phyloP scores from a whole-genome alignment of 2,888 invertebrate genomes.

The Agriopis aurantiaria region DNA sequence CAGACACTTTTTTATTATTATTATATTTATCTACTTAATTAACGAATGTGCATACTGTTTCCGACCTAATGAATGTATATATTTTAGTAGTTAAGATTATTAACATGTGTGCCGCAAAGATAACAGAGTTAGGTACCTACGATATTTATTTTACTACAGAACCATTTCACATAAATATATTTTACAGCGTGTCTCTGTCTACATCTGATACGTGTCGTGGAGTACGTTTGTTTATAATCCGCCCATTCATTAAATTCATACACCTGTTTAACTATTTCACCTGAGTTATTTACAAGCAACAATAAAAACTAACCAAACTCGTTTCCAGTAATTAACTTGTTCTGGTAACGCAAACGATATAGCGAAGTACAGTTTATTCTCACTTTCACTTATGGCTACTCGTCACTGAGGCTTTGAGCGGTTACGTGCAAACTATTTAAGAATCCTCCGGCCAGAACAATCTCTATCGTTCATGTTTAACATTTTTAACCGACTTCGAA shows the following conservation, averaged over 20 bases:
- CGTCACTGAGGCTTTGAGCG: conserved; percentile 1
- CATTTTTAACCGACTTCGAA: too few species aligned
- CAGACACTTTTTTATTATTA: too few species aligned
- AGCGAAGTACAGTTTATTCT: conserved; percentile 27
- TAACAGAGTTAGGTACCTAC: background rate
- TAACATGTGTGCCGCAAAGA: conserved; percentile 4
- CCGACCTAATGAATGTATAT: background rate
- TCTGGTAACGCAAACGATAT: background rate
- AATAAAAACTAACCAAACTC: conserved; percentile 4
- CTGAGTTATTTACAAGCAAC: conserved; percentile 3
- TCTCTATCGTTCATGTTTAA: too few species aligned
- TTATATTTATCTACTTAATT: background rate
- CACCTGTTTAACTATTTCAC: conserved; percentile 50
- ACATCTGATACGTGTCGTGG: background rate
- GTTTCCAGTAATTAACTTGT: conserved; percentile 1
- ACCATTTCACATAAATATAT: background rate
- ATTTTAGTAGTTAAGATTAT: conserved; percentile 2
- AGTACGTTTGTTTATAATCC: conserved; percentile 31
- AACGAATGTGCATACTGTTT: background rate
- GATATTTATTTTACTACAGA: conserved; percentile 7
- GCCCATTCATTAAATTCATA: conserved; percentile 46
- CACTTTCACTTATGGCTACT: conserved; percentile 36
- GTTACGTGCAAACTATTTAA: too few species aligned
- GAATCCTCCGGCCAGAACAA: too few species aligned
- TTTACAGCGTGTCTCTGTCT: background rate